Conservation (phyloP, 2,113 vertebrate genomes). For the Stigmatopora argus region DNA sequence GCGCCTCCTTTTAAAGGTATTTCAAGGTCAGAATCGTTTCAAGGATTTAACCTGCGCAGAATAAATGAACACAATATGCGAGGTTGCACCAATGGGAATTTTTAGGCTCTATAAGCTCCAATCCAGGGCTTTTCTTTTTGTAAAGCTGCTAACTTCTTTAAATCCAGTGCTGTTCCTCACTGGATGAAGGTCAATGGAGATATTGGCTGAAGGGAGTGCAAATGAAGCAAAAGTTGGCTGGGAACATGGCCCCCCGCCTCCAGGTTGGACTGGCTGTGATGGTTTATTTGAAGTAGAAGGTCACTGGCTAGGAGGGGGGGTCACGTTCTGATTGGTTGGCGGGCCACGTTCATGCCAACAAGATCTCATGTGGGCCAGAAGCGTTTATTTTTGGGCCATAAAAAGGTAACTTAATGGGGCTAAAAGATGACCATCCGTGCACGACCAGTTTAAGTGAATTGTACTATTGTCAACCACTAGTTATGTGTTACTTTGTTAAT, state of each 20-base stretch:
- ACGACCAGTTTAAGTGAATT: too few species aligned
- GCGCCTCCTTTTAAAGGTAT: slow-evolving; percentile 3
- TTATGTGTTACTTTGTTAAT: too few species aligned
- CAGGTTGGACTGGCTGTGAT: slow-evolving; percentile 41
- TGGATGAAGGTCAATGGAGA: slow-evolving; percentile 34
- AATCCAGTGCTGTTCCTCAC: not conserved
- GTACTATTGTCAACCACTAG: too few species aligned
- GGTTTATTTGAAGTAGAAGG: slow-evolving; percentile 59
- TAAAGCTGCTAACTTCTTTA: not conserved
- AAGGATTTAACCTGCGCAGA: slow-evolving; percentile 28
- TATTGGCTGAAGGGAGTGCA: slow-evolving; percentile 19
- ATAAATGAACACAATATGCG: not conserved
- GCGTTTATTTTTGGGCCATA: too few species aligned
- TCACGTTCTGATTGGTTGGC: slow-evolving; percentile 15
- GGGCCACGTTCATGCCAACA: too few species aligned
- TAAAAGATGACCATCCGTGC: slow-evolving; percentile 1
- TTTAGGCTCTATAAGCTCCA: not conserved
- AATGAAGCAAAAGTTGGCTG: slow-evolving; percentile 37
- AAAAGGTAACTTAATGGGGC: too few species aligned
- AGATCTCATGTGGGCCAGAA: too few species aligned
- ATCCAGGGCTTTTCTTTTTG: not conserved
- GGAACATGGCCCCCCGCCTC: slow-evolving; percentile 3
- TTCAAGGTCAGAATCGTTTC: slow-evolving; percentile 46
- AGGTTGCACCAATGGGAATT: not conserved
- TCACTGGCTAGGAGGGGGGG: slow-evolving; percentile 37